Percentiles rank a stretch among this genome's conserved stretches.
These are phyloP conservation scores for Ectemnius continuus DNA, from an alignment of 2,888 invertebrate species.

Conservation along the genomic window DNA sequence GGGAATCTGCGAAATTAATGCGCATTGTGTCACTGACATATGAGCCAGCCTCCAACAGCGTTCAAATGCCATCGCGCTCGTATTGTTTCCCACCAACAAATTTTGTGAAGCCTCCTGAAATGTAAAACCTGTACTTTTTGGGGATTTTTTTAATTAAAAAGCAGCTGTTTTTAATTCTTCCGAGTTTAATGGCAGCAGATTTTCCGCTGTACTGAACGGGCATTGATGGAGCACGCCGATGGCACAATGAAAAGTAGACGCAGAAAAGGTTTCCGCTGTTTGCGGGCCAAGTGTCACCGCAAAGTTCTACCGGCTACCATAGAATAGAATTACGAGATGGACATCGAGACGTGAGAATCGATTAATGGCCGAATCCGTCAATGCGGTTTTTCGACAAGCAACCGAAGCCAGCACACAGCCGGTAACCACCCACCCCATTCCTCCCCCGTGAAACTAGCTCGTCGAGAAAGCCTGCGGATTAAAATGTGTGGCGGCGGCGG, in stretches of 20 bases:
- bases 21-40: constrained; percentile 42
- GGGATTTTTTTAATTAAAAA: not conserved
- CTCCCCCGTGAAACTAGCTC: constrained; percentile 9
- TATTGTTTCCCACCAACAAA: no score
- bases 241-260: constrained; percentile 54
- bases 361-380: constrained; percentile 68
- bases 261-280: constrained; percentile 69
- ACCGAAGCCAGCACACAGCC: no score
- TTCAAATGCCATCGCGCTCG: not conserved
- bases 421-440: no score
- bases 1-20: constrained; percentile 39
- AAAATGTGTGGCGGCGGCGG: constrained; percentile 10
- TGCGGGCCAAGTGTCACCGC: constrained; percentile 67
- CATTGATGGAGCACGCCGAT: constrained; percentile 22
- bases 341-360: constrained; percentile 60
- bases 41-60: constrained; percentile 23
- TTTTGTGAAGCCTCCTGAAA: no score
- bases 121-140: not conserved
- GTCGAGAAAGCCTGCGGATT: constrained; percentile 7
- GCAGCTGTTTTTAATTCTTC: no score
- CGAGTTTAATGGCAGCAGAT: not conserved
- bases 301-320: constrained; percentile 63
- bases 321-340: constrained; percentile 66
- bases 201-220: not conserved
- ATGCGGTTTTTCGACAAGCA: constrained; percentile 62